Evolutionary conservation across 1,140 invertebrate genomes (phyloP).

Genomic region (Magallana gigas): DNA sequence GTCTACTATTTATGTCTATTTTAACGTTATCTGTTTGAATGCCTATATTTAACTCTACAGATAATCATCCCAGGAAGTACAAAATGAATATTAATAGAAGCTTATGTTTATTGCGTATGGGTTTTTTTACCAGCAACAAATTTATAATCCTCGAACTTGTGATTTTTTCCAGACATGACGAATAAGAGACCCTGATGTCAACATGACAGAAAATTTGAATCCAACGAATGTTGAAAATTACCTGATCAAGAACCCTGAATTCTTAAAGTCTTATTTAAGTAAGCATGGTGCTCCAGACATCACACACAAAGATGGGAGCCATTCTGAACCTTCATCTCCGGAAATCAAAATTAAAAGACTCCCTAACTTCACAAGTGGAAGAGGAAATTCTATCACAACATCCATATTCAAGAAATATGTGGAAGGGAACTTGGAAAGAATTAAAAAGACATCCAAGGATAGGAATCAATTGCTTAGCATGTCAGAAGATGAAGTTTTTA

Average conservation of each 20-base stretch:
- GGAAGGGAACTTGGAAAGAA: slow-evolving; percentile 67
- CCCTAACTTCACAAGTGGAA: neutral
- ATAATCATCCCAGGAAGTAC: no score
- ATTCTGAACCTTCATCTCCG: slow-evolving; percentile 34
- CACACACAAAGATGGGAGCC: slow-evolving; percentile 2
- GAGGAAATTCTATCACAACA: slow-evolving; percentile 71
- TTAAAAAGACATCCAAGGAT: slow-evolving; percentile 63
- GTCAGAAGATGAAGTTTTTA: slow-evolving; percentile 96
- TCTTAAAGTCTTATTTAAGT: slow-evolving; percentile 27
- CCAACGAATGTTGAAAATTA: slow-evolving; percentile 11
- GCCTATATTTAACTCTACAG: no score
- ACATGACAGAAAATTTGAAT: slow-evolving; percentile 27
- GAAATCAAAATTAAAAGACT: slow-evolving; percentile 42
- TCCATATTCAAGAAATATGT: slow-evolving; percentile 75
- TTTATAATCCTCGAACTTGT: neutral
- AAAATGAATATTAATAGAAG: no score
- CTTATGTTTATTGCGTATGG: no score
- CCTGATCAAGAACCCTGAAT: slow-evolving; percentile 38
- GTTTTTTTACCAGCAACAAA: no score
- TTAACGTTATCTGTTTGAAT: no score
- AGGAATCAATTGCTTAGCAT: slow-evolving; percentile 81
- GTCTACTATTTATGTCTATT: no score
- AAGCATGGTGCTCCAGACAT: slow-evolving; percentile 38
- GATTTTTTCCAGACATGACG: slow-evolving; percentile 2
- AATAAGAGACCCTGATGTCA: neutral